phyloP scores from a whole-genome alignment of 2,113 vertebrate genomes.

The Cheirogaleus medius region DNA sequence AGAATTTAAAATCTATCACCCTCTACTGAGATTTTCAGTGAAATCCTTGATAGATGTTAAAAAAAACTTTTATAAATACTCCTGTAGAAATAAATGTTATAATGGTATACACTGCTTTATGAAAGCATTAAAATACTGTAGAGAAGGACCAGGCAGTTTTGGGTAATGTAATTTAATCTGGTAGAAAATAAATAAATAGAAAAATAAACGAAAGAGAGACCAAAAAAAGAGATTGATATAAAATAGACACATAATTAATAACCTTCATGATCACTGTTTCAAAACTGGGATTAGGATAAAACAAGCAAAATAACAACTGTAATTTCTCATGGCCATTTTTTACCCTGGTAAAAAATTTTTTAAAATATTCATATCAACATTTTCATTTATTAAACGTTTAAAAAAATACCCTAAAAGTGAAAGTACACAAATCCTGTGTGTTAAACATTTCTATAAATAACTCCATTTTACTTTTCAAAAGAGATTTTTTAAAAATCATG shows the following conservation, averaged over 20 bases:
- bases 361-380: neutral
- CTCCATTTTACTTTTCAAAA: neutral
- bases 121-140: neutral
- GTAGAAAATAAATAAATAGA: neutral
- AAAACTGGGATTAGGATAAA: neutral
- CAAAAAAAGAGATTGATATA: neutral
- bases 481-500: neutral
- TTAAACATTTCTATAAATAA: neutral
- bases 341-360: neutral
- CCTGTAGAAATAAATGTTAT: neutral
- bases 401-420: neutral
- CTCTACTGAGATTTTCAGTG: neutral
- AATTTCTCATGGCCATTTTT: neutral
- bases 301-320: neutral
- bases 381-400: neutral
- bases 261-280: neutral
- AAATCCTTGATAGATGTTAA: neutral
- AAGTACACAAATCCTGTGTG: neutral
- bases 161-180: neutral
- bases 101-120: neutral
- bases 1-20: neutral
- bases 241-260: neutral
- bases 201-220: neutral
- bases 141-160: neutral
- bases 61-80: neutral